Base-by-base conservation (phyloP, 2,113 vertebrate genomes). In the Rousettus leschenaultii region DNA sequence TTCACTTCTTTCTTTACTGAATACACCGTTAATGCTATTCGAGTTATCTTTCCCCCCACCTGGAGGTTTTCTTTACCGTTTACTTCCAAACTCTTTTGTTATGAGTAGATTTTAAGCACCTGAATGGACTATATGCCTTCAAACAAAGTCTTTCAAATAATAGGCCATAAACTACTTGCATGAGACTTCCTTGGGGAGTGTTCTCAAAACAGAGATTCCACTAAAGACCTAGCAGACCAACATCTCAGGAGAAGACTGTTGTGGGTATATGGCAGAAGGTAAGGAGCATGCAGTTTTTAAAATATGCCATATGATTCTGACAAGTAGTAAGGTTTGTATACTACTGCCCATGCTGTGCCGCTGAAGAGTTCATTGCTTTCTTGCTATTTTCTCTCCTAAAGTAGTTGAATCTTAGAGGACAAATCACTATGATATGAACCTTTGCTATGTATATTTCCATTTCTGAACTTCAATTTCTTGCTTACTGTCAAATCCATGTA, bases 391-490 rank as follows among this genome's bases (percentile, higher is more conserved):
- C 11, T 82, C 26, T 45, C 2, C 15, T 55, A 14, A 38, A 71
- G 38, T 3, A 91, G 4, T 3, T 73, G 22, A 95, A 53, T 66
- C 30, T 65, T 22, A 75, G 38, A 61, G 14, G 73, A 70, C 12
- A 74, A 43, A n/a, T 65, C 10, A 38, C 2, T 48, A 22, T 26
- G 7, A 61, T 45, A 0, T 28, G 33, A 93, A 70, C 9, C 0
- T 66, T 45, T 82, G 16, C 30, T 75, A n/a, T 33, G 24, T 30
- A 10, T 86, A 14, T 70, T 89, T 78, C 26, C 28, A 71, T 75
- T 91, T 92, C 78, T 88, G 16, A 88, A 90, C 48, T 71, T 90
- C 30, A 45, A 48, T 57, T 92, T 59, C 59, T 55, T 53, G n/a
- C 51, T 93, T 78, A 45, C 35, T 75, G 28, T 48, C 11, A 85